Evolutionary conservation across 2,113 vertebrate species (phyloP).

Genomic region (Siniperca knerii): DNA sequence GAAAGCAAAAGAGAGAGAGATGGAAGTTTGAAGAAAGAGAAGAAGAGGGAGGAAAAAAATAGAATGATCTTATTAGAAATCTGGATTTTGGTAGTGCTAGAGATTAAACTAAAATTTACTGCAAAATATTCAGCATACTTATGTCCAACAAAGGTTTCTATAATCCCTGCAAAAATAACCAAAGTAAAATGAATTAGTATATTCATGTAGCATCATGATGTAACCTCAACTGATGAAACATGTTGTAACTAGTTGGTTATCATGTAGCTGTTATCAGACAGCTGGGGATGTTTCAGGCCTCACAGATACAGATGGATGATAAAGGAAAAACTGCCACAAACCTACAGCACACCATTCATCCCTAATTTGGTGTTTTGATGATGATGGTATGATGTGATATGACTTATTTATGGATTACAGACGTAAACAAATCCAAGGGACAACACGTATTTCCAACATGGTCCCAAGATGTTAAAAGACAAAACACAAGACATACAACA

Average conservation of each 20-base stretch:
- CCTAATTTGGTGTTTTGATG: not conserved
- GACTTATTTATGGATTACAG: not conserved
- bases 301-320: not conserved
- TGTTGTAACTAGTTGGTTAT: slow-evolving; percentile 31
- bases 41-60: not conserved
- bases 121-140: slow-evolving; percentile 25
- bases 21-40: not conserved
- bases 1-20: not conserved
- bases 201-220: slow-evolving; percentile 45
- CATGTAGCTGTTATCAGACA: slow-evolving; percentile 8
- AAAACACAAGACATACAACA: too few species aligned
- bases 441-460: too few species aligned
- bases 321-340: not conserved
- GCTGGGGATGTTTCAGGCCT: not conserved
- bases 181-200: slow-evolving; percentile 41
- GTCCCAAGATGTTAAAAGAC: not conserved
- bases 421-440: too few species aligned
- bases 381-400: not conserved
- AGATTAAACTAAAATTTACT: not conserved
- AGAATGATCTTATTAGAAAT: not conserved
- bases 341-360: not conserved
- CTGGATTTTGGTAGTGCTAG: not conserved
- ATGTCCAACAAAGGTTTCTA: slow-evolving; percentile 62
- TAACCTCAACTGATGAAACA: slow-evolving; percentile 58
- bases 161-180: slow-evolving; percentile 53